These are phyloP conservation scores for Oreocharis arfaki DNA, from an alignment of 2,113 vertebrate species.

Conservation along the genomic window DNA sequence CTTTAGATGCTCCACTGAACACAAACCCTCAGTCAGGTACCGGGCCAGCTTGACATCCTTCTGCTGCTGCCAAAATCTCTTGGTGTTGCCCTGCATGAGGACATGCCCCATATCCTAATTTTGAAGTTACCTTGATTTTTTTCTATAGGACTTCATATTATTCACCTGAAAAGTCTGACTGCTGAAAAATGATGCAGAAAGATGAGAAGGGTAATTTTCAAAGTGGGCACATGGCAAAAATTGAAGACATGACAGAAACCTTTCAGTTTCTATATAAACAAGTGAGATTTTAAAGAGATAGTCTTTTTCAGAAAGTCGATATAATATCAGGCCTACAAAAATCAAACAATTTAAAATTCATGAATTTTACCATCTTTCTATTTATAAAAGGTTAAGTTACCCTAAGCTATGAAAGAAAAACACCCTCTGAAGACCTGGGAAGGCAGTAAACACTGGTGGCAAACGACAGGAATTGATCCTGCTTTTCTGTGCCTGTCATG, in stretches of 20 bases:
- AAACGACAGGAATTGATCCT: conserved; percentile 85
- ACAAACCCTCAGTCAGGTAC: neutral
- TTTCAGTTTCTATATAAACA: neutral
- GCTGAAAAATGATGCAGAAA: neutral
- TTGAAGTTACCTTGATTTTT: neutral
- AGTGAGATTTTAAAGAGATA: neutral
- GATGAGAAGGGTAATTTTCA: neutral
- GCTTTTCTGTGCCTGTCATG: conserved; percentile 77
- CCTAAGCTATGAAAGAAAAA: conserved; percentile 76
- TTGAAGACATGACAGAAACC: neutral
- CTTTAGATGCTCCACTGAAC: neutral
- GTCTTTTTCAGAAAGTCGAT: neutral
- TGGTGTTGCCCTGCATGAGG: neutral
- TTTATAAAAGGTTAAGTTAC: conserved; percentile 82
- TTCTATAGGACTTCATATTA: neutral
- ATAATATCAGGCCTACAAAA: conserved; percentile 51
- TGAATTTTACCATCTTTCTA: conserved; percentile 71
- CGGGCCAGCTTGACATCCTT: neutral
- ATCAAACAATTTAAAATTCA: conserved; percentile 79
- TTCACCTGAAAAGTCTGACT: neutral
- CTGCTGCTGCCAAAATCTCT: neutral
- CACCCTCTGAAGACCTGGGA: conserved; percentile 72
- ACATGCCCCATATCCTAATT: neutral
- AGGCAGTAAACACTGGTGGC: conserved; percentile 82
- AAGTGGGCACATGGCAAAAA: neutral